Conservation (phyloP, 2,113 vertebrate species). For the Lamprologus ornatipinnis region DNA sequence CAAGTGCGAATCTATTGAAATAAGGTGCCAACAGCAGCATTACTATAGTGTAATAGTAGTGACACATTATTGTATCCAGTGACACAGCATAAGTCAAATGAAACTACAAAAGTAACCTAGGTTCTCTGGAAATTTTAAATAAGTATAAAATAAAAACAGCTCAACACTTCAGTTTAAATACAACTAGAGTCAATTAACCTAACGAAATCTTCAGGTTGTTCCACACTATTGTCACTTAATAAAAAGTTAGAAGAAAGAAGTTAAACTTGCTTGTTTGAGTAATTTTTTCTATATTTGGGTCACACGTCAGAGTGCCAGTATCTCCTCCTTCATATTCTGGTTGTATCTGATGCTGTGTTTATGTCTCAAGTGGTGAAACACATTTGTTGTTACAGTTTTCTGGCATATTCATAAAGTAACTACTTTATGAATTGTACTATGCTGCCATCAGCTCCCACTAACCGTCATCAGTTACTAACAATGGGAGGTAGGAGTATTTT, state of each 20-base stretch:
- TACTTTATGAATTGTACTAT: not conserved
- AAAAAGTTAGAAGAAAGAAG: not conserved
- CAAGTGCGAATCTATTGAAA: not conserved
- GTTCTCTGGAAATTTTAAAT: not conserved
- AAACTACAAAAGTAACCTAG: not conserved
- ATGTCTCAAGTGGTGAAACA: not conserved
- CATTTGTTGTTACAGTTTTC: not conserved
- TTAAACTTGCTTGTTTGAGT: not conserved
- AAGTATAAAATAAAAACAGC: not conserved
- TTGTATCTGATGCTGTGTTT: not conserved
- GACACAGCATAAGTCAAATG: not conserved
- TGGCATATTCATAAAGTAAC: not conserved
- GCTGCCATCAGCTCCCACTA: not conserved
- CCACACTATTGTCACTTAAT: not conserved
- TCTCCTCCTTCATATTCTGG: not conserved
- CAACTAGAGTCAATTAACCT: not conserved
- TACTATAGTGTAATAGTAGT: not conserved
- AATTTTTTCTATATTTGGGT: not conserved
- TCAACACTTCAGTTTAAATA: not conserved
- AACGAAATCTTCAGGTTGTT: not conserved
- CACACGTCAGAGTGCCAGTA: not conserved
- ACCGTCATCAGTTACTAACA: not conserved
- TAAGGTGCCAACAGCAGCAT: not conserved
- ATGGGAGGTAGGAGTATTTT: not conserved
- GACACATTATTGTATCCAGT: not conserved